These are phyloP conservation scores for Stenodema calcarata DNA, from an alignment of 2,888 invertebrate species.

Conservation along the genomic window DNA sequence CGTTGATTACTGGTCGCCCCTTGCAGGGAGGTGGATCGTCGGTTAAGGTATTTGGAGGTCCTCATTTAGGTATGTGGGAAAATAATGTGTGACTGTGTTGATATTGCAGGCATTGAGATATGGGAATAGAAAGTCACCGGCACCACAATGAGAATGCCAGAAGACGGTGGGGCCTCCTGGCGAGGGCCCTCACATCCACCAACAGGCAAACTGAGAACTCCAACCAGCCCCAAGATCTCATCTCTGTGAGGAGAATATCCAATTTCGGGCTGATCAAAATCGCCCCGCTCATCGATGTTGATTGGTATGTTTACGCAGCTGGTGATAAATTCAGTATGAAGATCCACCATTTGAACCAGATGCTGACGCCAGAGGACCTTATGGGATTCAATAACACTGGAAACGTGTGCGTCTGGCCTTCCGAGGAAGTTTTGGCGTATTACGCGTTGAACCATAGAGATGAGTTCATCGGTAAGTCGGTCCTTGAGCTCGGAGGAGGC, in stretches of 20 bases:
- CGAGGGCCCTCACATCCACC: slow-evolving; percentile 66
- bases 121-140: slow-evolving; percentile 53
- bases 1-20: too few relatives aligned
- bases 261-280: slow-evolving; percentile 61
- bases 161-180: slow-evolving; percentile 74
- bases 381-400: slow-evolving; percentile 85
- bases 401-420: slow-evolving; percentile 81
- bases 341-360: slow-evolving; percentile 68
- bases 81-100: neutral
- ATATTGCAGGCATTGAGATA: slow-evolving; percentile 50
- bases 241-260: slow-evolving; percentile 62
- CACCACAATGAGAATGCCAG: slow-evolving; percentile 66
- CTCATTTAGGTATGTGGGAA: neutral
- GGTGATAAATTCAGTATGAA: slow-evolving; percentile 62
- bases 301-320: slow-evolving; percentile 61
- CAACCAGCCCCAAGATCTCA: slow-evolving; percentile 51
- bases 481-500: slow-evolving; percentile 82
- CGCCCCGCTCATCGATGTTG: slow-evolving; percentile 61
- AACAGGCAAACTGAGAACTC: slow-evolving; percentile 59
- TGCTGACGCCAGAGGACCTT: slow-evolving; percentile 73
- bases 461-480: slow-evolving; percentile 71
- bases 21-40: too few relatives aligned
- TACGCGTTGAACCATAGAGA: slow-evolving; percentile 70
- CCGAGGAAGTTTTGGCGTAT: slow-evolving; percentile 76
- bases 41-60: neutral